Base-by-base conservation (phyloP, 2,113 vertebrate species). In the Takifugu bimaculatus region DNA sequence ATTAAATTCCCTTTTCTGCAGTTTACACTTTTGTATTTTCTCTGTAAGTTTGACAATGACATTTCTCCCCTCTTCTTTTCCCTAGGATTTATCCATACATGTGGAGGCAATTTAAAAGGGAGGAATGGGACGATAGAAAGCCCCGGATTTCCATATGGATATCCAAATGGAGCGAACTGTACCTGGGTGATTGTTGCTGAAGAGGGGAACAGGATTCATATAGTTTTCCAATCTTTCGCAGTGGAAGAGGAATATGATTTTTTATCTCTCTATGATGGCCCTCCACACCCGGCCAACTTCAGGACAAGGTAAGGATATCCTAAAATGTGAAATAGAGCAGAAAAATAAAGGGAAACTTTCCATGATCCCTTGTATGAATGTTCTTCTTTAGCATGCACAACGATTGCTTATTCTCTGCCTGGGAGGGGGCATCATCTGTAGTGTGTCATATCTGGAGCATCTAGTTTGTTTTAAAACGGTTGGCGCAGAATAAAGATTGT, bases 211-310 rank as follows among this genome's bases (percentile, higher is more conserved):
- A 93, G 97, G 88, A 98, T 99, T 90, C 96, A 99, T 88, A 93
- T 98, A 71, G 92, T 97, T 91, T 99, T 99, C 93, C 95, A 98
- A 70, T 98, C 96, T 83, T 99, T 99, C 74, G 97, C 97, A 66
- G 91, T 99, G 88, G 97, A 99, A 90, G 96, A 99, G 90, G 96
- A 99, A 91, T 99, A 98, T 62, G 97, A 99, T 90, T 97, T 98
- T 93, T 92, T 99, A 90, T 98, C 96, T 79, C 90, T 99, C 79
- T 99, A 98, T 77, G 96, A 99, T 51, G 97, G 97, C 6, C 94
- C 95, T 83, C 95, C 97, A 70, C 94, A 97, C 75, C 96, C 96
- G 63, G 91, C 93, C 58, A 96, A 98, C 91, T 96, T 98, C 85
- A 93, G 94, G 76, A 96, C 94, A 68, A 98, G 96, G 97, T 95